These are phyloP conservation scores for Cynoglossus semilaevis DNA, from an alignment of 2,113 vertebrate species.

Conservation along the genomic window DNA sequence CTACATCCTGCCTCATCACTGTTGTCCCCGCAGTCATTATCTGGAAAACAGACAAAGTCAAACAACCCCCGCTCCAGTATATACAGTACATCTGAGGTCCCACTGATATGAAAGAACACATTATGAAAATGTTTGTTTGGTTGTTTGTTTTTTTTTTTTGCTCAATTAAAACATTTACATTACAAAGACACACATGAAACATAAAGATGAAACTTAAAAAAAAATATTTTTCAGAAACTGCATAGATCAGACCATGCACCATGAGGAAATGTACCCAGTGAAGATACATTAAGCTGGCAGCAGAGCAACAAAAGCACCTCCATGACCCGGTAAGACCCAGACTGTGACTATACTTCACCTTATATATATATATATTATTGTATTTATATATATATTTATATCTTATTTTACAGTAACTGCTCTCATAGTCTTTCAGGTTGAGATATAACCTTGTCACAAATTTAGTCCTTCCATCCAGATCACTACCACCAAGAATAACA, in stretches of 20 bases:
- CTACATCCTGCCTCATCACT: constrained; percentile 95
- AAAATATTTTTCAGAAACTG: constrained; percentile 75
- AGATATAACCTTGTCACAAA: too few species aligned
- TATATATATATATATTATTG: background rate
- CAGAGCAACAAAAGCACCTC: constrained; percentile 49
- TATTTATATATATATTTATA: too few species aligned
- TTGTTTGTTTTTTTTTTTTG: constrained; percentile 5
- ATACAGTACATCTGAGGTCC: constrained; percentile 11
- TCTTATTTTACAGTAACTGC: too few species aligned
- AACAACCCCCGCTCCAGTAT: constrained; percentile 22
- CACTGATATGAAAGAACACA: constrained; percentile 10
- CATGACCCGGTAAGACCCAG: background rate
- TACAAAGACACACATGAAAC: constrained; percentile 25
- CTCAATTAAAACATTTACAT: constrained; percentile 31
- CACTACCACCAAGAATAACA: too few species aligned
- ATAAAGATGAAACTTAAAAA: constrained; percentile 52
- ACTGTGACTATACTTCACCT: constrained; percentile 5
- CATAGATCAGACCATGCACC: constrained; percentile 85
- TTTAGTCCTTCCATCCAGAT: too few species aligned
- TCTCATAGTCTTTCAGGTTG: too few species aligned
- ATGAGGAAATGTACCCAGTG: constrained; percentile 66
- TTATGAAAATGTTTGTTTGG: background rate
- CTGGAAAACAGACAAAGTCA: constrained; percentile 70
- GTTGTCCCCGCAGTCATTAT: constrained; percentile 97
- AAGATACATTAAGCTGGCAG: constrained; percentile 72